Base-by-base conservation (phyloP, 2,113 vertebrate genomes). In the Prolemur simus region DNA sequence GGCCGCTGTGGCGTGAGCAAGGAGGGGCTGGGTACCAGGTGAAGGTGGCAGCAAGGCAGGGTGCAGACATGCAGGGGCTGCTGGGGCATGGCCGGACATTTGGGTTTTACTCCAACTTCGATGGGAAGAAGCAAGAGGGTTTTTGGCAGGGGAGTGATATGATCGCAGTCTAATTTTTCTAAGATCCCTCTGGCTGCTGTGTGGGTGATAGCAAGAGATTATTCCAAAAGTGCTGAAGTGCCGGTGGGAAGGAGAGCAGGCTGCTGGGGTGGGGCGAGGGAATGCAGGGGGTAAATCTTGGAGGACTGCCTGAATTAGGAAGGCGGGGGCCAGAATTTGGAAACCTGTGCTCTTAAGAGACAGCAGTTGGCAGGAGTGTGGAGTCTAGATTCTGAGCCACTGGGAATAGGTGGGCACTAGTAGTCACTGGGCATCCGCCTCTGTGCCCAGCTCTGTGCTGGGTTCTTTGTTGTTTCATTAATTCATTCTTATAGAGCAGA, bases 401-500 rank as follows among this genome's bases (percentile, higher is more conserved):
- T 13, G 39, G 80, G 29, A n/a, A 73, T 17, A 13, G 12, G 32
- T 0, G 3, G 34, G 58, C 23, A 45, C 52, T 15, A 3, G 2
- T 6, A 54, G 6, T 15, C 29, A 15, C 0, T 1, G 37, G 32
- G 8, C 4, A 10, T 0, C 45, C 34, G 14, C 20, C 4, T 12
- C 60, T 47, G 6, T 27, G 23, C 58, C 14, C 25, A 34, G 58
- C 25, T 58, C 21, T 1, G 9, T 17, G 3, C n/a, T 39, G 56
- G n/a, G 15, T 20, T n/a, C 32, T 54, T 6, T n/a, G 32, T n/a
- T 21, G 58, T 5, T 69, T 92, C 15, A 11, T 37, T 54, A 2
- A n/a, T n/a, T 47, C 60, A 83, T 94, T 52, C 80, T 49, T 58
- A 6, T 20, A 6, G 15, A n/a, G 20, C 20, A 15, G 14, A 21